phyloP scores from a whole-genome alignment of 1,140 invertebrate species.

The Saccostrea cuccullata region DNA sequence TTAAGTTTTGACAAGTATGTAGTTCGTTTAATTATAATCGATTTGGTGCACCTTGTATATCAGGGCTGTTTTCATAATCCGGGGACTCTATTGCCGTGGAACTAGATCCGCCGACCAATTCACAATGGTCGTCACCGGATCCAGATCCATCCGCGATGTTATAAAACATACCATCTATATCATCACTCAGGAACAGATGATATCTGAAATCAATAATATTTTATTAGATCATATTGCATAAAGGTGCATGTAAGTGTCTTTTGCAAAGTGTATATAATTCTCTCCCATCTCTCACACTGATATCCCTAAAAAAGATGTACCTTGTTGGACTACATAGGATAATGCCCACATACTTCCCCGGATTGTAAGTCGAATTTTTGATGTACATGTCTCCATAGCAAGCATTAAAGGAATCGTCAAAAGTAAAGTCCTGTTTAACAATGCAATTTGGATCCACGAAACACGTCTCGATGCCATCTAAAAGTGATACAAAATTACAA shows the following conservation, averaged over 20 bases:
- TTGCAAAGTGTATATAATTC: background rate
- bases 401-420: constrained; percentile 4
- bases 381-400: constrained; percentile 31
- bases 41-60: background rate
- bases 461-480: constrained; percentile 1
- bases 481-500: background rate
- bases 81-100: background rate
- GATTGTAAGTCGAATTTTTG: constrained; percentile 20
- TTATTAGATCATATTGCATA: too few species aligned
- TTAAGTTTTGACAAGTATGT: too few species aligned
- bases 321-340: constrained; percentile 31
- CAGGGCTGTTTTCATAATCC: background rate
- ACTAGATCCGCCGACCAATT: background rate
- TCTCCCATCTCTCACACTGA: background rate
- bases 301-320: background rate
- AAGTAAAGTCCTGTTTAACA: background rate
- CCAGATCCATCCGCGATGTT: constrained; percentile 19
- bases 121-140: constrained; percentile 29
- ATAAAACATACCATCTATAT: constrained; percentile 7
- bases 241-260: too few species aligned
- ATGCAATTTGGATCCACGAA: background rate
- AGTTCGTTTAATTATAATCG: too few species aligned
- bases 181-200: constrained; percentile 26
- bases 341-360: constrained; percentile 24
- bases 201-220: background rate